Base-by-base conservation (phyloP, 2,888 invertebrate species). In the Drosophila bunnanda region DNA sequence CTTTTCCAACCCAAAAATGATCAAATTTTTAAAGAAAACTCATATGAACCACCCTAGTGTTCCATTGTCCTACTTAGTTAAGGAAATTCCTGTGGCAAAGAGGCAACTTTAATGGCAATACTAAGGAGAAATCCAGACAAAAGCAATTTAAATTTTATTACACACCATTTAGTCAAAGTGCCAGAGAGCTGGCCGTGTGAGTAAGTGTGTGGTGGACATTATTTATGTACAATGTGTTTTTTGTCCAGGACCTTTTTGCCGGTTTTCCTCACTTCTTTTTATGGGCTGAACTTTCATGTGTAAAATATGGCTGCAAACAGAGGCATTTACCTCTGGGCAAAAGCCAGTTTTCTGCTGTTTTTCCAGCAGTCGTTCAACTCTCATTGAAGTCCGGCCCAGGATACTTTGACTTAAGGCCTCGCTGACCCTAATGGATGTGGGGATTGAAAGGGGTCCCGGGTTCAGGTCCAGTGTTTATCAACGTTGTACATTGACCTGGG, bases 121-220 rank as follows among this genome's bases (percentile, higher is more conserved):
- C 46, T 34, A 64, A 34, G 55, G 20, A 34, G 36, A 71, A 74
- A 66, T 34, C 62, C 79, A 83, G 82, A 80, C 82, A 77, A 64
- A 75, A 75, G 79, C 84, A 84, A 82, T 82, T 82, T 79, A 79
- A 82, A 66, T 84, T 82, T 82, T 82, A 82, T 82, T 82, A 55
- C 71, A 80, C 64, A 73, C 71, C 82, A 82, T 82, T 80, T 77
- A 84, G 71, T 70, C 78, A 82, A 83, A 75, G 71, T 77, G 79
- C 66, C 71, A 70, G 64, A 8, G 25, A 30, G 43, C 53, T 48
- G 39, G 50, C 44, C 50, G 55, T 39, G 69, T 69, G 66, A 61
- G 61, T 71, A 52, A 58, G 58, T 70, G 69, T 58, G 57, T 25
- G 56, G 52, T 57, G 62, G 46, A 58, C 71, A 78, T 82, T 80